Evolutionary conservation across 2,113 vertebrate species (phyloP), one percentile per base, ranked within the genome.

Genomic region (Maccullochella peelii): DNA sequence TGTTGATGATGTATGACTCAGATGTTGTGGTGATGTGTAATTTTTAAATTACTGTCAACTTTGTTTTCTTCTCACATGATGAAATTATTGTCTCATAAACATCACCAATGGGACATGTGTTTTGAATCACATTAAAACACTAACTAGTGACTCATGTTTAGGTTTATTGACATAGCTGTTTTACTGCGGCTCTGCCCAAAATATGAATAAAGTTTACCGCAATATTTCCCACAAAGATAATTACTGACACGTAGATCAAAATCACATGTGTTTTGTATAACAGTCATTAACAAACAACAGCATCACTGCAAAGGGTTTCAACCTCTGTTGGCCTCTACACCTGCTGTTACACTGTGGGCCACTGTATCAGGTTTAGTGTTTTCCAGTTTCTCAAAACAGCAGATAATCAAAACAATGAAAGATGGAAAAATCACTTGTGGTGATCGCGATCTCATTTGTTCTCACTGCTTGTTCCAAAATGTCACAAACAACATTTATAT

Each of bases 111-210:
- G 3, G 23, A 25, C 59, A 33, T 47, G 44, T 84, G 67, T 50
- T 77, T 69, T 52, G 10, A 57, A 73, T 80, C 61, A 55, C 15
- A 63, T 57, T 63, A 68, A 58, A 73, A 63, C 15, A 14, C 3
- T 10, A 42, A 50, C 40, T 27, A 23, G 55, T 73, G 68, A 81
- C 20, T 58, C 30, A 69, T 59, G 25, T 55, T 69, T n/a, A 30
- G 50, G 66, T 74, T 73, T 55, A 30, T 6, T 15, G 8, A 50
- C 44, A n/a, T 3, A 54, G 40, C 30, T 71, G 33, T 38, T 66
- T 75, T 23, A 55, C 59, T 80, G 59, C 33, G 42, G 18, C 42
- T 77, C 49, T 65, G 49, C 40, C 68, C 68, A 83, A 66, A 78
- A 77, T n/a, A 3, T 44, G 23, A 30, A 30, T 27, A 7, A 30